phyloP scores from a whole-genome alignment of 2,113 vertebrate genomes.

The Leiothrix lutea region DNA sequence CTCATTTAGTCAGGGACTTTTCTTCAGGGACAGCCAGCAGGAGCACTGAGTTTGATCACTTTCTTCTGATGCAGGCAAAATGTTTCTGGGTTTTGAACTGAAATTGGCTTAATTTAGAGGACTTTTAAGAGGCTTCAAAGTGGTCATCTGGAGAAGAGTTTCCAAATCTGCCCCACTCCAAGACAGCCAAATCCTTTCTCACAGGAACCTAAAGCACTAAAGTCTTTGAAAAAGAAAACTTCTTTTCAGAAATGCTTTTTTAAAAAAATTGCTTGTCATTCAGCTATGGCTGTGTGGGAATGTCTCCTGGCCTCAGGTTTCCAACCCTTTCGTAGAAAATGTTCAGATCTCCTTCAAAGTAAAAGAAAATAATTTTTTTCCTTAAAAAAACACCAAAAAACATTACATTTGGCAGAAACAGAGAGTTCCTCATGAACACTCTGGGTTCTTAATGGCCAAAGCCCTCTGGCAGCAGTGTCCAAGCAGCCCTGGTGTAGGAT shows the following conservation, averaged over 20 bases:
- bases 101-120: background rate
- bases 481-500: background rate
- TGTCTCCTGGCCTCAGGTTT: background rate
- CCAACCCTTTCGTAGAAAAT: background rate
- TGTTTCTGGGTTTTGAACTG: background rate
- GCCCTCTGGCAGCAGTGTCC: background rate
- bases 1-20: conserved; percentile 28
- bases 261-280: background rate
- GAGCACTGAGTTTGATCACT: background rate
- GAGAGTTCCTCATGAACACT: background rate
- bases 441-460: background rate
- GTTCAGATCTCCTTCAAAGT: background rate
- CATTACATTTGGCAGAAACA: background rate
- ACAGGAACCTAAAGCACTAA: background rate
- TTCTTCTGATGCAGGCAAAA: background rate
- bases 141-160: background rate
- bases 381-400: background rate
- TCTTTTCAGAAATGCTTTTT: background rate
- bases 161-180: background rate
- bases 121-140: background rate
- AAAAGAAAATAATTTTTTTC: background rate
- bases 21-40: conserved; percentile 15
- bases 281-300: background rate
- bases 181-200: background rate
- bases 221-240: background rate